Percentiles rank a stretch among this genome's conserved stretches.
Conservation (phyloP, 1,140 invertebrate genomes). For the Leucophenga varia region DNA sequence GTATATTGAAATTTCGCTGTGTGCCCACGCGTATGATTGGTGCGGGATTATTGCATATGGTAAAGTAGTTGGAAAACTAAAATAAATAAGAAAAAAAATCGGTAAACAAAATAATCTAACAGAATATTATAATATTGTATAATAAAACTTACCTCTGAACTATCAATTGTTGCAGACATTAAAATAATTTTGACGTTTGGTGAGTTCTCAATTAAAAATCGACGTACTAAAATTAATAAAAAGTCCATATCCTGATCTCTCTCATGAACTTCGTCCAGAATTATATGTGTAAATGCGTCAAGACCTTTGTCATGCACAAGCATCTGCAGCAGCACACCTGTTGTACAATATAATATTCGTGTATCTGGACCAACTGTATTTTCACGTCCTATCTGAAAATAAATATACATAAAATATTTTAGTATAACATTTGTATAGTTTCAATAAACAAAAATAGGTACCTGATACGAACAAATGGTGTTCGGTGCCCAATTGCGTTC, state of each 20-base stretch:
- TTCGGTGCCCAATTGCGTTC: slow-evolving; percentile 81
- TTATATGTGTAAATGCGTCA: slow-evolving; percentile 82
- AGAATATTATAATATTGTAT: too few species aligned
- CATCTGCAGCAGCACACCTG: slow-evolving; percentile 73
- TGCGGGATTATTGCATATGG: slow-evolving; percentile 58
- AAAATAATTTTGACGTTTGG: slow-evolving; percentile 75
- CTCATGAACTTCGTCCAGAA: slow-evolving; percentile 96
- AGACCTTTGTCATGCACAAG: slow-evolving; percentile 69
- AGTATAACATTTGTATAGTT: slow-evolving; percentile 1
- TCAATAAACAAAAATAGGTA: slow-evolving; percentile 26
- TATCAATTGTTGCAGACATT: slow-evolving; percentile 87
- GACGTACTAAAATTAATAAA: slow-evolving; percentile 81
- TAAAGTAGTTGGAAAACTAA: slow-evolving; percentile 78
- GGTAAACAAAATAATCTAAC: too few species aligned
- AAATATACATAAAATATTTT: too few species aligned
- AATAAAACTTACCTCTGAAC: too few species aligned
- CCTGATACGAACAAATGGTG: slow-evolving; percentile 82
- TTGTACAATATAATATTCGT: slow-evolving; percentile 83
- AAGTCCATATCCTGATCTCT: slow-evolving; percentile 92
- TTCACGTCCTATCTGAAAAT: too few species aligned
- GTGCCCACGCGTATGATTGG: slow-evolving; percentile 63
- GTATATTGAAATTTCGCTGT: slow-evolving; percentile 61
- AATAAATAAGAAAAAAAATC: too few species aligned
- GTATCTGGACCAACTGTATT: too few species aligned
- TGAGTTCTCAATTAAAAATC: slow-evolving; percentile 73